A percentile compares a stretch with the other conserved stretches of the same genome.
phyloP scores from a whole-genome alignment of 1,140 invertebrate species.

The Panulirus ornatus region DNA sequence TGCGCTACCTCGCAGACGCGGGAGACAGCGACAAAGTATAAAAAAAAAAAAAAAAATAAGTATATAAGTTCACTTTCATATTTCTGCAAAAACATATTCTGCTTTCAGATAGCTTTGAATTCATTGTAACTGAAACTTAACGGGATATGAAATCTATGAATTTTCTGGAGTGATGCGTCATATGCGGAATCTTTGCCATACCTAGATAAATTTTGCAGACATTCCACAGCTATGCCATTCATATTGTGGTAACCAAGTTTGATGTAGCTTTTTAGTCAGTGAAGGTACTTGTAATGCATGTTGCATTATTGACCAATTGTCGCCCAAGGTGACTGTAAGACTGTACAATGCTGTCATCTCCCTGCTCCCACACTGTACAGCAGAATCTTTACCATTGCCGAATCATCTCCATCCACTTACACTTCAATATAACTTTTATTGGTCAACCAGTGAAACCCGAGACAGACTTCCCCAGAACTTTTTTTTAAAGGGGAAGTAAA shows the following conservation, averaged over 20 bases:
- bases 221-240: conserved; percentile 3
- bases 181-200: neutral
- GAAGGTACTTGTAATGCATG: conserved; percentile 16
- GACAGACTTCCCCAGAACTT: no score
- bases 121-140: neutral
- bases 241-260: neutral
- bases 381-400: neutral
- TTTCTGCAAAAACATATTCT: conserved; percentile 5
- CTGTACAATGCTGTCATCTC: neutral
- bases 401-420: conserved; percentile 1
- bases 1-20: no score
- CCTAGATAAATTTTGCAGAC: neutral
- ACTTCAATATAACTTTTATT: neutral
- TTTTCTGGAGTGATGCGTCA: neutral
- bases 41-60: no score
- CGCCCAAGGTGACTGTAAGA: neutral
- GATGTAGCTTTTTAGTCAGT: conserved; percentile 7
- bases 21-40: no score
- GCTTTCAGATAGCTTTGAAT: neutral
- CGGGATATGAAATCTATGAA: neutral
- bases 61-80: neutral
- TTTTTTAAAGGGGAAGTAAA: no score
- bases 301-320: conserved; percentile 20
- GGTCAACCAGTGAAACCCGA: no score
- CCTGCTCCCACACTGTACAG: neutral